Evolutionary conservation across 2,888 invertebrate genomes (phyloP), one percentile per base, ranked within the genome.

Genomic region (Eretmocerus hayati): DNA sequence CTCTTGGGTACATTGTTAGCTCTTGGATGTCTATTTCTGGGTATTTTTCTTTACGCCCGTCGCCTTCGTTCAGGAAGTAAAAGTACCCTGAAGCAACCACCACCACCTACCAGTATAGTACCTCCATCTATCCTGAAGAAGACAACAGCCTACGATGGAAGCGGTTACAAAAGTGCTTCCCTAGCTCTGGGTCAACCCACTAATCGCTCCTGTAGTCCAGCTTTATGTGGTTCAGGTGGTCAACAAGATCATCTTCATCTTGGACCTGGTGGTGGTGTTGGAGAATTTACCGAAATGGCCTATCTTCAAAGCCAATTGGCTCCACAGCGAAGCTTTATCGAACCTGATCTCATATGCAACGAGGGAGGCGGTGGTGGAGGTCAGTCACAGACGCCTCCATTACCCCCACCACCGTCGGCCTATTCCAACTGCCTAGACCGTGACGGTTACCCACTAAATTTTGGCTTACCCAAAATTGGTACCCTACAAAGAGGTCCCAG

Each of bases 391-490:
- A n/a, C n/a, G n/a, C n/a, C n/a, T n/a, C n/a, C n/a, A n/a, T n/a
- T n/a, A n/a, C 8, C 26, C 26, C 8, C 26, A 6, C 8, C 26
- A 11, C 8, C 16, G 15, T 19, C 5, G n/a, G 20, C 13, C 20
- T 68, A 65, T 37, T 55, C 69, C 16, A 71, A 71, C 43, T 85
- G 87, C 65, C 73, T 87, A 58, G 85, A 85, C 58, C 80, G 80
- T 56, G 88, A 89, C 55, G 87, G 84, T n/a, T 84, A 85, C 63
- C 88, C 88, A 6, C 77, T 85, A 51, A 86, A 87, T 67, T 87
- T 84, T 61, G 86, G 86, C 18, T 72, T 87, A 37, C 85, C 86
- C 2, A 85, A 85, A 63, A 75, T 83, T 84, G 87, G 30, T 16
- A 5, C 5, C 1, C 5, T 19, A 13, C 2, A 8, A 26, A 30